A percentile compares a stretch with the other conserved stretches of the same genome.
phyloP scores from a whole-genome alignment of 2,797 vertebrate species.

The Cetoscarus ocellatus region DNA sequence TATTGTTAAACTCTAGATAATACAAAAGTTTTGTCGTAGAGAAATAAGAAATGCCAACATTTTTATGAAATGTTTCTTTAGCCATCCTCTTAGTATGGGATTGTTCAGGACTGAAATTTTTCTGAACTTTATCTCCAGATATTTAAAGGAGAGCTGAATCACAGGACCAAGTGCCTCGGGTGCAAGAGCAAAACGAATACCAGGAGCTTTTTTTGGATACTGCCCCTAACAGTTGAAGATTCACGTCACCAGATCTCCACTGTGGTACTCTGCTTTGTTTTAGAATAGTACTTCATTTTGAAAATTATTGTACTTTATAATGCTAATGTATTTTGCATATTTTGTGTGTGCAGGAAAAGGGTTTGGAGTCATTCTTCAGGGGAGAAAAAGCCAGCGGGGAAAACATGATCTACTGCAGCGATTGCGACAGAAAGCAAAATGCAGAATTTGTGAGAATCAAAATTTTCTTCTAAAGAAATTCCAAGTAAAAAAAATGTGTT shows the following conservation, averaged over 20 bases:
- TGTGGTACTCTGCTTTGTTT: conserved; percentile 55
- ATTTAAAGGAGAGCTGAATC: conserved; percentile 71
- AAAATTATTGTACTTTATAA: neutral
- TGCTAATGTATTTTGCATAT: neutral
- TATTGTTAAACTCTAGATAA: neutral
- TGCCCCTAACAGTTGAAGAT: conserved; percentile 67
- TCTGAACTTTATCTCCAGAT: conserved; percentile 53
- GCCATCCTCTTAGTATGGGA: neutral
- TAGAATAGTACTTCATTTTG: accelerated
- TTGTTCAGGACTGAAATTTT: neutral
- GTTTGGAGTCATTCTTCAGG: conserved; percentile 67
- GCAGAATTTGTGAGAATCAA: conserved; percentile 70
- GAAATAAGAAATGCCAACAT: too few species aligned
- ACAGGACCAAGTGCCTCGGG: conserved; percentile 54
- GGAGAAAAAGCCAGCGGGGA: conserved; percentile 53
- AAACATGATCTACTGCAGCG: conserved; percentile 76
- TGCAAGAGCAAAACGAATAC: conserved; percentile 4
- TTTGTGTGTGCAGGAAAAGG: conserved; percentile 43
- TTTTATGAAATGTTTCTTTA: neutral
- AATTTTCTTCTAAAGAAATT: neutral
- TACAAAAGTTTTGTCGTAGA: neutral
- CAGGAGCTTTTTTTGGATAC: conserved; percentile 60
- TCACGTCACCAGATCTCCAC: conserved; percentile 18
- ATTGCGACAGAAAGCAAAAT: conserved; percentile 67
- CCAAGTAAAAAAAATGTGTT: neutral